Evolutionary conservation across 2,113 vertebrate genomes (phyloP), one percentile per base, ranked within the genome.

Genomic region (Pteruthius melanotis): DNA sequence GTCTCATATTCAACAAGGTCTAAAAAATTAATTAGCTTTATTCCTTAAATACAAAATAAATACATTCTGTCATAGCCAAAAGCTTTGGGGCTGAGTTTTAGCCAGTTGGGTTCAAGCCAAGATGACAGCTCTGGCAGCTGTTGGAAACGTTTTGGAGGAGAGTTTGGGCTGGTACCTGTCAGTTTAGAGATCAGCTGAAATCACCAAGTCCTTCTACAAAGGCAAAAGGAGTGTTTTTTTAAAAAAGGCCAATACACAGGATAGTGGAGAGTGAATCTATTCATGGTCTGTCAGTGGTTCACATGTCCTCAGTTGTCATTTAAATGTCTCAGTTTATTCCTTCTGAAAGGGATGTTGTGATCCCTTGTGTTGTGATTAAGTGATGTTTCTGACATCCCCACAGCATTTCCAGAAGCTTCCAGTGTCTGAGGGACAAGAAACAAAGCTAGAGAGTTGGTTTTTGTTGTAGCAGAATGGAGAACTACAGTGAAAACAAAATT

Each of bases 1-100:
- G 44, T 69, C 37, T 90, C 10, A 9, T 42, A 54, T 88, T 74
- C 71, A 90, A 42, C 52, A 85, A 90, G 63, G 50, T 76, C 71
- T 93, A 76, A 75, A 93, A 75, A 78, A 82, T 80, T 64, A 89
- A 89, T 95, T 87, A 87, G 24, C 35, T 89, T 79, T 84, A 37
- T 79, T 82, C 53, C 63, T 91, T 93, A 91, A 93, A 70, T 50
- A 37, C 33, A 65, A 84, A 89, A 71, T 49, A 82, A 91, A 87
- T 89, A 31, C 23, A 15, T 91, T 61, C 26, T 71, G 17, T 27
- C 68, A 9, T 23, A 81, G 69, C 52, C 57, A 91, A 81, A 87
- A 75, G 23, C 60, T 71, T 89, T 20, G 30, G 26, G 28, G 57
- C 26, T 94, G 81, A 42, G 31, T 53, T 94, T 95, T 77, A 82